A percentile compares a stretch with the other conserved stretches of the same genome.
Evolutionary conservation across 2,888 invertebrate genomes (phyloP).

Genomic region (Xestia c-nigrum): DNA sequence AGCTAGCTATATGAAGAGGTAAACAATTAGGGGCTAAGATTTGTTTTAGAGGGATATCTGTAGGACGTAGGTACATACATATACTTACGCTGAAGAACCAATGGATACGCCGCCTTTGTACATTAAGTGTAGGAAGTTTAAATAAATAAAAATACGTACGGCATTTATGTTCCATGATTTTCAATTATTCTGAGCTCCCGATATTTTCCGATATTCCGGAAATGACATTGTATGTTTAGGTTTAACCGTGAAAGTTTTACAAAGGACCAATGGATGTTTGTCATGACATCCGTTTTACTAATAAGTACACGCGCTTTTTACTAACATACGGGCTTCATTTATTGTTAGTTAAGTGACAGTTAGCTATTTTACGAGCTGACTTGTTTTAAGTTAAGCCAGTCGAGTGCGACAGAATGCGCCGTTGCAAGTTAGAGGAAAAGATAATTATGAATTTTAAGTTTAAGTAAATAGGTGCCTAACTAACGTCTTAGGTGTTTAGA

Average conservation of each 20-base stretch:
- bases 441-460: slow-evolving; percentile 2
- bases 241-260: too few relatives aligned
- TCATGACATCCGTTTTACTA: neutral
- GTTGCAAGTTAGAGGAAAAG: neutral
- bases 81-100: neutral
- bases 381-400: neutral
- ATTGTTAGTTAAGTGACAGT: neutral
- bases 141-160: too few relatives aligned
- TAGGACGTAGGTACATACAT: neutral
- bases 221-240: too few relatives aligned
- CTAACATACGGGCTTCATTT: neutral
- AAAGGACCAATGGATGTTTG: neutral
- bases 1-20: neutral
- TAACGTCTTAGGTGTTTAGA: slow-evolving; percentile 4
- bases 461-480: neutral
- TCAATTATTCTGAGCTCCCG: too few relatives aligned
- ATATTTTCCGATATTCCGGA: too few relatives aligned
- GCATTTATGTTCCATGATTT: too few relatives aligned
- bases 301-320: neutral
- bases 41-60: neutral
- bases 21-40: neutral
- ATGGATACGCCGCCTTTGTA: too few relatives aligned
- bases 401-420: neutral
- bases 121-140: too few relatives aligned
- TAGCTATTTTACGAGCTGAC: neutral